These are phyloP conservation scores for Caenorhabditis doughertyi DNA, from an alignment of 2,888 invertebrate genomes.

Conservation along the genomic window DNA sequence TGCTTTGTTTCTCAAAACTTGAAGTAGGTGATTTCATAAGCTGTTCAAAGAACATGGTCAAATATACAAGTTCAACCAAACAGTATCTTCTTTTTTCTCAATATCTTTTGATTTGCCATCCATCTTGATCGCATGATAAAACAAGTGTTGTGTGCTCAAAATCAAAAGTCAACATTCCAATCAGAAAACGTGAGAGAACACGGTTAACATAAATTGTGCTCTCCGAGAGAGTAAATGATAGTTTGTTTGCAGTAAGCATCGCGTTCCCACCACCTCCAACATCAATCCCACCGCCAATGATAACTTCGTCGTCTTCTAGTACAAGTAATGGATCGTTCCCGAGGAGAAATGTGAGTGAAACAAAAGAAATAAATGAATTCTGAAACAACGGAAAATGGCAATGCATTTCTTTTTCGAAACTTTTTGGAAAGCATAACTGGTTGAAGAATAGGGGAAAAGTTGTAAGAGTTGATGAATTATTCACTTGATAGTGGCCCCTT, in stretches of 20 bases:
- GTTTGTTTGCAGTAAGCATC: slow-evolving; percentile 62
- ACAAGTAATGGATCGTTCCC: slow-evolving; percentile 57
- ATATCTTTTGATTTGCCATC: slow-evolving; percentile 44
- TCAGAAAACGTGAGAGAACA: slow-evolving; percentile 35
- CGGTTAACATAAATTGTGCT: slow-evolving; percentile 13
- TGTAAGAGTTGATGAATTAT: slow-evolving; percentile 59
- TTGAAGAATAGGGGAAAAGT: slow-evolving; percentile 36
- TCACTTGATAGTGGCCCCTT: slow-evolving; percentile 53
- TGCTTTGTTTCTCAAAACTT: slow-evolving; percentile 2
- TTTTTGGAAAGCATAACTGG: slow-evolving; percentile 15
- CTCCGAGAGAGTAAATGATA: slow-evolving; percentile 3
- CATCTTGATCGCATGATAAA: slow-evolving; percentile 41
- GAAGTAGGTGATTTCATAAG: slow-evolving; percentile 17
- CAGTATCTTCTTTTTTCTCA: not conserved
- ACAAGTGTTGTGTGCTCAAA: slow-evolving; percentile 30
- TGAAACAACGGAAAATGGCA: slow-evolving; percentile 4
- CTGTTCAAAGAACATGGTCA: slow-evolving; percentile 42
- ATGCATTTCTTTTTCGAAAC: slow-evolving; percentile 44
- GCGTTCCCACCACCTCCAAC: slow-evolving; percentile 66
- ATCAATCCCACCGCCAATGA: slow-evolving; percentile 40
- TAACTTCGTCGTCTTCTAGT: slow-evolving; percentile 29
- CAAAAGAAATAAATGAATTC: not conserved
- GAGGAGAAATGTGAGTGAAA: slow-evolving; percentile 58
- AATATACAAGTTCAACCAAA: slow-evolving; percentile 32
- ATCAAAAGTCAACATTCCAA: slow-evolving; percentile 27